Percentiles rank a stretch among this genome's conserved stretches.
Evolutionary conservation across 2,888 invertebrate species (phyloP).

Genomic region (Drosophila rubida): DNA sequence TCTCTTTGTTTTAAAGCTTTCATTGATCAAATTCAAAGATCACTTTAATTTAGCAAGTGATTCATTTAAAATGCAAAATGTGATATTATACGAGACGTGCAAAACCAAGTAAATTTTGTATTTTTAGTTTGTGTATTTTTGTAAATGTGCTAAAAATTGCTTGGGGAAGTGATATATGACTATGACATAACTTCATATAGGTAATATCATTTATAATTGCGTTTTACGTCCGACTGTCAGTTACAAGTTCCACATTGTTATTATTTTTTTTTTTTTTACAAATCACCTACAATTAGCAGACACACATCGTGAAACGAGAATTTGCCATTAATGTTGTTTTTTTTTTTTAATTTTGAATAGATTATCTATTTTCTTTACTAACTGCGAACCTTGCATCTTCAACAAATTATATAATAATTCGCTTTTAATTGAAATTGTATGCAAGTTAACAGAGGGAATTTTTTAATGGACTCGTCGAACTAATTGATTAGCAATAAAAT

Average conservation of each 20-base stretch:
- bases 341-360: constrained; percentile 9
- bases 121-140: not conserved
- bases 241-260: constrained; percentile 12
- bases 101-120: constrained; percentile 3
- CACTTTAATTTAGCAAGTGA: constrained; percentile 19
- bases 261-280: constrained; percentile 7
- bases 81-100: constrained; percentile 30
- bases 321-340: not conserved
- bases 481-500: not conserved
- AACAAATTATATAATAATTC: constrained; percentile 2
- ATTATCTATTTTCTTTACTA: not conserved
- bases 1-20: constrained; percentile 21
- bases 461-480: constrained; percentile 1
- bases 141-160: not conserved
- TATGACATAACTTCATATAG: not conserved
- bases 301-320: constrained; percentile 13
- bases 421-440: constrained; percentile 11
- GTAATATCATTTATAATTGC: constrained; percentile 3
- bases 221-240: not conserved
- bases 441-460: constrained; percentile 4
- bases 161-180: not conserved
- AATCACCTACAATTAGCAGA: constrained; percentile 19
- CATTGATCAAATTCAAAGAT: constrained; percentile 34
- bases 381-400: not conserved
- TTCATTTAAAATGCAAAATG: constrained; percentile 17